Conservation (phyloP, 2,113 vertebrate genomes). For the Chaetorhynchus papuensis region DNA sequence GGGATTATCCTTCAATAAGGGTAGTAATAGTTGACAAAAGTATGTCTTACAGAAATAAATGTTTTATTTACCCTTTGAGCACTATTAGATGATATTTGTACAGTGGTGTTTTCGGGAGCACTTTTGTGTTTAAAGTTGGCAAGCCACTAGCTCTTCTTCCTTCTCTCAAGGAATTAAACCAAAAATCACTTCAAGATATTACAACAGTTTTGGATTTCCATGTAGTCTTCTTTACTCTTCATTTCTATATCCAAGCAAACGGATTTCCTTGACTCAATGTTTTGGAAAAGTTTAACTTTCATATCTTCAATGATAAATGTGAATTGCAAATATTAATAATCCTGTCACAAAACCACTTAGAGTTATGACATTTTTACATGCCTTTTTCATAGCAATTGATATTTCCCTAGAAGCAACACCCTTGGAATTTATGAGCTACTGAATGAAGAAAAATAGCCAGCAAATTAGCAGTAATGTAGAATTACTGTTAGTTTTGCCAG, state of each 20-base stretch:
- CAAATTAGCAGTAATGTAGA: neutral
- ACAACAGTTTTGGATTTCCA: neutral
- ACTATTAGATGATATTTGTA: slow-evolving; percentile 2
- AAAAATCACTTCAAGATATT: slow-evolving; percentile 34
- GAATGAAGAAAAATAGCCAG: neutral
- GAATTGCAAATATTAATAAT: slow-evolving; percentile 45
- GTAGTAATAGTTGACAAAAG: slow-evolving; percentile 9
- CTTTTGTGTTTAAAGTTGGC: neutral
- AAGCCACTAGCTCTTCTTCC: slow-evolving; percentile 35
- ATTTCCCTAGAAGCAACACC: neutral
- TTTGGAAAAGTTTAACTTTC: neutral
- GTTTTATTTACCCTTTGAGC: slow-evolving; percentile 44
- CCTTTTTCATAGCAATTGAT: slow-evolving; percentile 7
- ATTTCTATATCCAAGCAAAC: neutral
- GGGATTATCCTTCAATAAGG: slow-evolving; percentile 23
- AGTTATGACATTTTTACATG: neutral
- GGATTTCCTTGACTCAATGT: neutral
- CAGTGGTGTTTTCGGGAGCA: slow-evolving; percentile 12
- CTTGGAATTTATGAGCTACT: slow-evolving; percentile 1
- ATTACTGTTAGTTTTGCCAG: neutral
- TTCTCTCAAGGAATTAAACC: slow-evolving; percentile 5
- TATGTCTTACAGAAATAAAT: neutral
- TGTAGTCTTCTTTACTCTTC: slow-evolving; percentile 5
- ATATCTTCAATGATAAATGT: neutral
- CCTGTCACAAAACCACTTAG: neutral